These are phyloP conservation scores for Sminthurides bifidus DNA, from an alignment of 1,140 invertebrate species.

Conservation along the genomic window DNA sequence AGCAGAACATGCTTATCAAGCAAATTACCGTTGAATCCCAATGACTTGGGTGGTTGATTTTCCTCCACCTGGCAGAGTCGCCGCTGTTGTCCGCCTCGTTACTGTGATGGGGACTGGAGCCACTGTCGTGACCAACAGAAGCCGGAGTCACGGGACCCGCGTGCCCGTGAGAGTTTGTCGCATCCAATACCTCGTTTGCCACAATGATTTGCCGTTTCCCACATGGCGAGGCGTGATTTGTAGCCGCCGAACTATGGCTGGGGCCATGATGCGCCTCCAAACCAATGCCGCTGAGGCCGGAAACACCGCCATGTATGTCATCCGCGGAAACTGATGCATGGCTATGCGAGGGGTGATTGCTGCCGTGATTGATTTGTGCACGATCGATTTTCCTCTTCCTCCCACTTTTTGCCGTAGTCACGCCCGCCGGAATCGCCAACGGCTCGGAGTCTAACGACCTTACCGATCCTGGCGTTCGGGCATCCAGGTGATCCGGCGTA, in stretches of 20 bases:
- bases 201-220: conserved; percentile 31
- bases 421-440: conserved; percentile 12
- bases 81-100: conserved; percentile 25
- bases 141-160: conserved; percentile 13
- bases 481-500: conserved; percentile 23
- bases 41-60: conserved; percentile 22
- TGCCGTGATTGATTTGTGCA: conserved; percentile 3
- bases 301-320: no score
- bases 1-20: no score
- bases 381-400: conserved; percentile 29
- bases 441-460: conserved; percentile 29
- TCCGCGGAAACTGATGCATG: no score
- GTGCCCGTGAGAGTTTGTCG: conserved; percentile 6
- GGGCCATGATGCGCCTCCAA: no score
- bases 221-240: conserved; percentile 23
- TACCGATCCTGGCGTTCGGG: conserved; percentile 25
- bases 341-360: neutral
- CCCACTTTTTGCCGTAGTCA: conserved; percentile 7
- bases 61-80: conserved; percentile 28
- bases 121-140: conserved; percentile 22
- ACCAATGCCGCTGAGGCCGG: no score
- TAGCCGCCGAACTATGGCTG: no score
- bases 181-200: conserved; percentile 28
- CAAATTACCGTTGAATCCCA: conserved; percentile 27
- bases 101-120: conserved; percentile 22